phyloP scores from a whole-genome alignment of 2,113 vertebrate genomes.

The Hylia prasina region DNA sequence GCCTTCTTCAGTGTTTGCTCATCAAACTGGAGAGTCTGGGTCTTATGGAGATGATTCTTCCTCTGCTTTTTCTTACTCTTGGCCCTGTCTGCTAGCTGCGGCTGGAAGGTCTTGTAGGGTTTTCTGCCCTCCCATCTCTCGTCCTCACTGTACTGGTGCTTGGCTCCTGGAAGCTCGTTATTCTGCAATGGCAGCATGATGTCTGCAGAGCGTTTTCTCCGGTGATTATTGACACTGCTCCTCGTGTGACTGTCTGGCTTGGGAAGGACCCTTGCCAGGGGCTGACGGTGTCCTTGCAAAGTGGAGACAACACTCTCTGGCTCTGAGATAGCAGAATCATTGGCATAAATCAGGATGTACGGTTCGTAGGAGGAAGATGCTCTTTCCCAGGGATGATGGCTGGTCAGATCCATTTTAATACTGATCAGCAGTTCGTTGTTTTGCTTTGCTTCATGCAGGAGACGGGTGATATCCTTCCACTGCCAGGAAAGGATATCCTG shows the following conservation, averaged over 20 bases:
- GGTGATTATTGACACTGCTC: background rate
- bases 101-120: slow-evolving; percentile 79
- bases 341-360: slow-evolving; percentile 93
- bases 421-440: slow-evolving; percentile 80
- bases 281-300: slow-evolving; percentile 72
- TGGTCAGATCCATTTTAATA: slow-evolving; percentile 74
- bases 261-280: slow-evolving; percentile 38
- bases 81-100: slow-evolving; percentile 74
- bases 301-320: slow-evolving; percentile 85
- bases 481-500: slow-evolving; percentile 82
- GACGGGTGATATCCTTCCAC: slow-evolving; percentile 87
- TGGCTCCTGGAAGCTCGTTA: slow-evolving; percentile 89
- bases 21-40: slow-evolving; percentile 89
- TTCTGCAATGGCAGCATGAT: slow-evolving; percentile 87
- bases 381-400: slow-evolving; percentile 65
- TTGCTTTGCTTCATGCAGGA: slow-evolving; percentile 80
- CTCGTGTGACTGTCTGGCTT: slow-evolving; percentile 35
- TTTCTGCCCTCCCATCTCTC: slow-evolving; percentile 79
- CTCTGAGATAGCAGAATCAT: slow-evolving; percentile 91
- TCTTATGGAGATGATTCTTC: slow-evolving; percentile 81
- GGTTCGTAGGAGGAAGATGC: slow-evolving; percentile 73
- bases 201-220: slow-evolving; percentile 75
- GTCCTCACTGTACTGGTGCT: slow-evolving; percentile 77
- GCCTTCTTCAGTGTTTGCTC: slow-evolving; percentile 93
- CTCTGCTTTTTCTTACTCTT: slow-evolving; percentile 84